Percentiles rank a stretch among this genome's conserved stretches.
Conservation (phyloP, 2,888 invertebrate species). For the Drosophila macrospina region DNA sequence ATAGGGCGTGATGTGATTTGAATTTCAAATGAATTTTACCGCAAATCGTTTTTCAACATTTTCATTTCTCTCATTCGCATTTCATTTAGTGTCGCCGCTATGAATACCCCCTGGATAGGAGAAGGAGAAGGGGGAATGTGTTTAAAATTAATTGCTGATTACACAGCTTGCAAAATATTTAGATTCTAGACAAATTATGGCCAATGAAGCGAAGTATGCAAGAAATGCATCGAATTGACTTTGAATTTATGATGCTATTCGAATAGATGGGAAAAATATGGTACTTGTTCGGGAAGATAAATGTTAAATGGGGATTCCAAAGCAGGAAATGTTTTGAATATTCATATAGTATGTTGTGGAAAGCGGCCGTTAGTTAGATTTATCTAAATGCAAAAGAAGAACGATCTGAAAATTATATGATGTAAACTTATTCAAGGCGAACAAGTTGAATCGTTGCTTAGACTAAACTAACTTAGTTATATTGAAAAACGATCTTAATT, state of each 20-base stretch:
- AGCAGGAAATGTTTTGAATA: not conserved
- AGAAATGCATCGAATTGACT: constrained; percentile 36
- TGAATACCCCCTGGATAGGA: not conserved
- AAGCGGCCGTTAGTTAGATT: too few relatives aligned
- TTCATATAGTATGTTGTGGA: too few relatives aligned
- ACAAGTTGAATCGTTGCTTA: not conserved
- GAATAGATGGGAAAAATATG: constrained; percentile 20
- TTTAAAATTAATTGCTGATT: constrained; percentile 36
- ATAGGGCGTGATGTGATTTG: constrained; percentile 75
- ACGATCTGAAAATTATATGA: too few relatives aligned
- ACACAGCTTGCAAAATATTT: constrained; percentile 57
- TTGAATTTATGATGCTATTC: constrained; percentile 38
- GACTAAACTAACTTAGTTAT: constrained; percentile 5
- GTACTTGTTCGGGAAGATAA: constrained; percentile 12
- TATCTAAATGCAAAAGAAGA: too few relatives aligned
- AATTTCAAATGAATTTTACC: constrained; percentile 26
- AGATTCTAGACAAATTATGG: constrained; percentile 51
- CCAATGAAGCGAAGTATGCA: constrained; percentile 30
- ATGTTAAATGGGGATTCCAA: constrained; percentile 11
- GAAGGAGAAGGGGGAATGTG: not conserved
- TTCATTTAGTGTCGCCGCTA: constrained; percentile 54
- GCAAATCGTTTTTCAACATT: constrained; percentile 31
- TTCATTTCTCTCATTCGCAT: constrained; percentile 32
- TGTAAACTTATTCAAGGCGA: not conserved
- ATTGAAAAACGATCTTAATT: constrained; percentile 33